A percentile compares a stretch with the other conserved stretches of the same genome.
These are phyloP conservation scores for Saccopteryx bilineata DNA, from an alignment of 2,113 vertebrate species.

Conservation along the genomic window DNA sequence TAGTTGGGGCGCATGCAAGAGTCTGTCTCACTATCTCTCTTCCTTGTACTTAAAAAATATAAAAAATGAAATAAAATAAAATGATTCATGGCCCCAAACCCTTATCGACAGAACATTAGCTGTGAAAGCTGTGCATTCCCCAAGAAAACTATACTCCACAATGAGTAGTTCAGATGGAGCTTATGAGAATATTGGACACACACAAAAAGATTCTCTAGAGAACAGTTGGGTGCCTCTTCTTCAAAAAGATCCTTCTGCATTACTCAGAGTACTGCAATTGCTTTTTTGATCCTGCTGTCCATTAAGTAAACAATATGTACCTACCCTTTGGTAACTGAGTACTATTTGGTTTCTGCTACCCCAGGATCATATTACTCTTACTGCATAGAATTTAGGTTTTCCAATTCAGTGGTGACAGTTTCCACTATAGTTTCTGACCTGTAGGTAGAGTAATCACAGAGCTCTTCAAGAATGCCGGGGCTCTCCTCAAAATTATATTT, in stretches of 20 bases:
- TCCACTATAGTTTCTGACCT: conserved; percentile 36
- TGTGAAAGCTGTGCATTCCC: conserved; percentile 18
- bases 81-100: not conserved
- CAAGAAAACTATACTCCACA: conserved; percentile 25
- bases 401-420: not conserved
- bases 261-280: not conserved
- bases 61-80: too few relatives aligned
- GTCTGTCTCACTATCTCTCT: too few relatives aligned
- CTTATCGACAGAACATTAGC: conserved; percentile 25
- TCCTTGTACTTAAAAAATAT: too few relatives aligned
- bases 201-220: conserved; percentile 33
- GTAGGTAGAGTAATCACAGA: not conserved
- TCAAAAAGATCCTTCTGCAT: not conserved
- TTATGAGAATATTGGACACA: not conserved
- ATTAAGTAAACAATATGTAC: conserved; percentile 17
- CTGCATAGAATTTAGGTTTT: conserved; percentile 11
- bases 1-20: too few relatives aligned
- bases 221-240: not conserved
- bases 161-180: not conserved
- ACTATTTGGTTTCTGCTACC: not conserved
- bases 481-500: conserved; percentile 45
- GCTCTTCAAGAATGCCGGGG: not conserved
- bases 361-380: conserved; percentile 1
- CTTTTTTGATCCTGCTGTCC: conserved; percentile 1
- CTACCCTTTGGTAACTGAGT: conserved; percentile 25